Base-by-base conservation (phyloP, 1,140 invertebrate genomes). In the Solenopsis invicta region DNA sequence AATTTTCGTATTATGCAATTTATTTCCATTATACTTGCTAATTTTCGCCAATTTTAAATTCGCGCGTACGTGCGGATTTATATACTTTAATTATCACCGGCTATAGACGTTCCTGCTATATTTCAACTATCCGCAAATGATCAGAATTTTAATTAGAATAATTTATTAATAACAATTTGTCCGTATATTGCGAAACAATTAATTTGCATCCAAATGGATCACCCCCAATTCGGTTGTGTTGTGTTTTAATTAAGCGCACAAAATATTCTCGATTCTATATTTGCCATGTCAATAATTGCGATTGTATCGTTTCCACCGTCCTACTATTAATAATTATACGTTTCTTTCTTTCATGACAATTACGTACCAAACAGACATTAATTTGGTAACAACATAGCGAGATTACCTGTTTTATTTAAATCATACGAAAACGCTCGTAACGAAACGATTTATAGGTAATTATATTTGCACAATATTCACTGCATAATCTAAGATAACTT, bases 131-230 rank as follows among this genome's bases (percentile, higher is more conserved):
- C 54, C 56, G 69, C 80, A 84, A 84, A 84, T 84, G 69, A 84
- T 84, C 80, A 84, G 67, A 84, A 84, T 84, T 84, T 84, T 84
- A 84, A 84, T 84, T 84, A 84, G 80, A 84, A 84, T 84, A 84
- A 84, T 84, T 84, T 84, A 84, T 84, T 84, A 84, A 84, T 84
- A 84, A 84, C 69, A 71, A 74, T 84, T 84, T 84, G 69, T 84
- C 52, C 80, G 80, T 84, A 74, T 74, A 84, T 84, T 74, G 80
- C 80, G 80, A 84, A 84, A 84, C 80, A 84, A 84, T 84, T 84
- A 84, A 84, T 84, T 84, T 84, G 69, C 69, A 84, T 84, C 67
- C 54, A 84, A 84, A 84, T 84, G 80, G 80, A 84, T 62, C 66
- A 69, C 52, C 75, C 34, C 16, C 54, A 64, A 86, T 86, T 86